Conservation (phyloP, 2,888 invertebrate genomes). For the Nowickia ferox region DNA sequence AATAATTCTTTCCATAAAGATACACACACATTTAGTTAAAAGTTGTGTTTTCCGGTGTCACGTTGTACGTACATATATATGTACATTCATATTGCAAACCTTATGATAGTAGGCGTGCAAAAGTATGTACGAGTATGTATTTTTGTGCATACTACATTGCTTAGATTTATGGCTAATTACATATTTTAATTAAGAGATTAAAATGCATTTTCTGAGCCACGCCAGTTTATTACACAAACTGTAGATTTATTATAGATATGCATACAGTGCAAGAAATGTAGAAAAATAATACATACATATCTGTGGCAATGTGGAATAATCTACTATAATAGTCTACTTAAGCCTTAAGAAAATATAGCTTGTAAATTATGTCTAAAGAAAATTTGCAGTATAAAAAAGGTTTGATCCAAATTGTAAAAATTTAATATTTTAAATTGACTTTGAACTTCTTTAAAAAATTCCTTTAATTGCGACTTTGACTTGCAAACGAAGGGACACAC, state of each 20-base stretch:
- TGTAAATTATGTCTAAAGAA: too few relatives aligned
- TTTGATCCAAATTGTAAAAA: too few relatives aligned
- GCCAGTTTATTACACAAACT: not conserved
- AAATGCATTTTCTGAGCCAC: not conserved
- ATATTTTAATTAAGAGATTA: not conserved
- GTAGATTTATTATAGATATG: not conserved
- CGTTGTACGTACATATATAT: not conserved
- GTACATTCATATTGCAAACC: not conserved
- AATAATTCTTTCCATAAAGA: slow-evolving; percentile 53
- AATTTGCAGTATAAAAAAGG: too few relatives aligned
- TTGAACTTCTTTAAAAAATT: too few relatives aligned
- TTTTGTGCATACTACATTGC: not conserved
- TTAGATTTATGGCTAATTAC: not conserved
- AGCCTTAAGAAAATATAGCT: too few relatives aligned
- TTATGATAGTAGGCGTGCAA: not conserved
- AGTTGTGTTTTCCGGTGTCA: slow-evolving; percentile 55
- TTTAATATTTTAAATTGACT: too few relatives aligned
- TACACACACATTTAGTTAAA: slow-evolving; percentile 1
- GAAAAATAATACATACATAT: too few relatives aligned
- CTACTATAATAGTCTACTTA: too few relatives aligned
- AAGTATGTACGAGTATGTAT: not conserved
- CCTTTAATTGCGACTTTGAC: too few relatives aligned
- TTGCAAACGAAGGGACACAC: too few relatives aligned
- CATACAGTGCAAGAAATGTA: too few relatives aligned
- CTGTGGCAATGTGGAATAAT: too few relatives aligned